phyloP scores from a whole-genome alignment of 2,797 vertebrate genomes.

The Oryzias sinensis region DNA sequence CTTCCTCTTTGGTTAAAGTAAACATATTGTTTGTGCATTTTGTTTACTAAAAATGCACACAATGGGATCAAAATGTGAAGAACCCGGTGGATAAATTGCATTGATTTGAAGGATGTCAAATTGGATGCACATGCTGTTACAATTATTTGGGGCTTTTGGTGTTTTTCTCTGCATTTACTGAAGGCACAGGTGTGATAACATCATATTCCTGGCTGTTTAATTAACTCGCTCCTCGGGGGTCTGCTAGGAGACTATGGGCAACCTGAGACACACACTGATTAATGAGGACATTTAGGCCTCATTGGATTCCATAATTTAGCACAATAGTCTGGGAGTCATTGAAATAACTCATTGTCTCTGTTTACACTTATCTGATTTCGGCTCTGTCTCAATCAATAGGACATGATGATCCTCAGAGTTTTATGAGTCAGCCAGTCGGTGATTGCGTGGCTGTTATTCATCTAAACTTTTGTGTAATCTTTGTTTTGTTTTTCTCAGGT shows the following conservation, averaged over 20 bases:
- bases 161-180: constrained; percentile 38
- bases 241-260: constrained; percentile 39
- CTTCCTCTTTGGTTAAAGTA: neutral
- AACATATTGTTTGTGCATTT: neutral
- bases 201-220: constrained; percentile 60
- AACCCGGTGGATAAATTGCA: neutral
- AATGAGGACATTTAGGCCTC: constrained; percentile 71
- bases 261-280: constrained; percentile 69
- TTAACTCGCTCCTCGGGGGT: constrained; percentile 66
- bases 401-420: constrained; percentile 47
- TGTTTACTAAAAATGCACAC: neutral
- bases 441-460: constrained; percentile 22
- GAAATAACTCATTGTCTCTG: constrained; percentile 71
- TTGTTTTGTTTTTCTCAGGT: constrained; percentile 72
- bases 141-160: constrained; percentile 36
- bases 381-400: constrained; percentile 65
- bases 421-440: constrained; percentile 24
- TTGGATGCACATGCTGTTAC: constrained; percentile 17
- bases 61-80: neutral
- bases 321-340: constrained; percentile 56
- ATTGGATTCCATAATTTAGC: constrained; percentile 67
- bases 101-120: constrained; percentile 10
- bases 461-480: constrained; percentile 16
- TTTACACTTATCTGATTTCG: constrained; percentile 67
- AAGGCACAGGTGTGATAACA: constrained; percentile 33